phyloP scores from a whole-genome alignment of 1,140 invertebrate species.

The Drosophila arizonae region DNA sequence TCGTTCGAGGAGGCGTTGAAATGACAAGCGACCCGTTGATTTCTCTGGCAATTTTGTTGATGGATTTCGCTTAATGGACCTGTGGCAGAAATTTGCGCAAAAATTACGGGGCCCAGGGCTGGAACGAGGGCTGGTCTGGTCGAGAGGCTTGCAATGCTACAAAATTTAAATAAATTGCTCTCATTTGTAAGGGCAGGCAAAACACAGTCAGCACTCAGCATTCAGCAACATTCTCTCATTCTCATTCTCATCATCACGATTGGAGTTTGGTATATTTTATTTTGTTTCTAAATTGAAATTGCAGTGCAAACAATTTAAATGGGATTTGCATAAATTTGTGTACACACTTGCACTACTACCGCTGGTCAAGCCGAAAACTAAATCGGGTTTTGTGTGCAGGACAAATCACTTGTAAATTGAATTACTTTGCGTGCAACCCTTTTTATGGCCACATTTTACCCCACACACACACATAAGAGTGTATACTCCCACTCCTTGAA shows the following conservation, averaged over 20 bases:
- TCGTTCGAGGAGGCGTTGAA: constrained; percentile 64
- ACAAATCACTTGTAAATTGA: constrained; percentile 81
- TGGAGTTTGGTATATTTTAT: constrained; percentile 56
- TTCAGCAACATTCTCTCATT: not conserved
- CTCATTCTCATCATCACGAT: constrained; percentile 9
- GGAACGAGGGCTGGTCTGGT: constrained; percentile 2
- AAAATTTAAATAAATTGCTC: constrained; percentile 78
- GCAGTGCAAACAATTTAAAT: constrained; percentile 81
- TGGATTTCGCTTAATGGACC: constrained; percentile 76
- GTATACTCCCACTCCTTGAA: constrained; percentile 30
- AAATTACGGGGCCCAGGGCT: constrained; percentile 37
- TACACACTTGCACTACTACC: constrained; percentile 41
- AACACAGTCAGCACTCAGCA: not conserved
- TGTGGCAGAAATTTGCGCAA: constrained; percentile 51
- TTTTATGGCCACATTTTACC: constrained; percentile 32
- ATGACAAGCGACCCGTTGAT: constrained; percentile 71
- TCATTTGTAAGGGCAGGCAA: constrained; percentile 57
- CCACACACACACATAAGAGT: not conserved
- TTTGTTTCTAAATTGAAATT: constrained; percentile 82
- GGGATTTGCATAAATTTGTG: constrained; percentile 80
- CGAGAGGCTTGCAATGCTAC: constrained; percentile 17
- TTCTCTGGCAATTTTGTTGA: constrained; percentile 75
- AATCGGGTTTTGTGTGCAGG: constrained; percentile 73
- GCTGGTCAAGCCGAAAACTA: constrained; percentile 70
- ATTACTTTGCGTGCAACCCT: constrained; percentile 74